Percentiles rank a stretch among this genome's conserved stretches.
phyloP scores from a whole-genome alignment of 2,113 vertebrate species.

The Varanus salvator region DNA sequence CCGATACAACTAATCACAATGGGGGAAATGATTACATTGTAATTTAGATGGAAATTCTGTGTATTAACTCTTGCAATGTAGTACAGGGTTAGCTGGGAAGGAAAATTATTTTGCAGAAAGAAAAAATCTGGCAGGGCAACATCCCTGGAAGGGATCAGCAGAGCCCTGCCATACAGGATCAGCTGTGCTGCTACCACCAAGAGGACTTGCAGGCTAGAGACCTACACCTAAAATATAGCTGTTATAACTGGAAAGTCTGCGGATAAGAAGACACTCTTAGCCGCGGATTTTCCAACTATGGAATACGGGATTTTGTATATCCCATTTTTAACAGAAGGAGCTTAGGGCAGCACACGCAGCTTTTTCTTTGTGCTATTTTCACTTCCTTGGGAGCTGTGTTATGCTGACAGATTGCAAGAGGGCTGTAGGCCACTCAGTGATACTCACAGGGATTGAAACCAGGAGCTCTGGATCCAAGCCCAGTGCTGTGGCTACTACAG shows the following conservation, averaged over 20 bases:
- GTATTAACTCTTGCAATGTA: constrained; percentile 2
- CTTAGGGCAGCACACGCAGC: not conserved
- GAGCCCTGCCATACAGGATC: not conserved
- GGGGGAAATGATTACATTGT: not conserved
- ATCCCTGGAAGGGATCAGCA: not conserved
- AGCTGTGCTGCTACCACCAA: not conserved
- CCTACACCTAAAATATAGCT: not conserved
- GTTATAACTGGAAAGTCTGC: not conserved
- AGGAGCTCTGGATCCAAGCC: not conserved
- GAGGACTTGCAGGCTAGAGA: not conserved
- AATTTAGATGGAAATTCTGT: not conserved
- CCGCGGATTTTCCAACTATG: not conserved
- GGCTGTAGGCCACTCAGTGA: not conserved
- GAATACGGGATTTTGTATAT: not conserved
- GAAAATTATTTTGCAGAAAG: not conserved
- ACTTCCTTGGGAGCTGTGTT: not conserved
- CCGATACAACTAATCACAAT: constrained; percentile 4
- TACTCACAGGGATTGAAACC: not conserved
- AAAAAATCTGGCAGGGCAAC: not conserved
- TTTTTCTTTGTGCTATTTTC: not conserved
- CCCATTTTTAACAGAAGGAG: not conserved
- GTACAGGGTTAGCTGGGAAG: not conserved
- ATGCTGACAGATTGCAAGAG: not conserved
- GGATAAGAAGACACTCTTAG: not conserved
- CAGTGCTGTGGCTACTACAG: not conserved